These are phyloP conservation scores for Pelecanus crispus DNA, from an alignment of 2,113 vertebrate genomes.

Conservation along the genomic window DNA sequence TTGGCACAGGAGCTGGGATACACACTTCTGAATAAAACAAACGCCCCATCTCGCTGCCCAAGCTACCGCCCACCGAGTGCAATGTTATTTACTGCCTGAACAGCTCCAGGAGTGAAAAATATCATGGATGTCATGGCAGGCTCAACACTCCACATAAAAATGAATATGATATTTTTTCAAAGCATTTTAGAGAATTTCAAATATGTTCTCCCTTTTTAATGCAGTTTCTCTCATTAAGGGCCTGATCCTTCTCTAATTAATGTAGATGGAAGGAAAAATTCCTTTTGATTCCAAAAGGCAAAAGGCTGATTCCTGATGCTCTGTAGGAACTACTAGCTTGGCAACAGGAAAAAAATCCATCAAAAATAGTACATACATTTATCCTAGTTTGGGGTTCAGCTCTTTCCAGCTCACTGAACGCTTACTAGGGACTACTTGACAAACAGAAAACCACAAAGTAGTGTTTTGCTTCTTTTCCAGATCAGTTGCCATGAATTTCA, in stretches of 20 bases:
- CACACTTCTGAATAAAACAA: not conserved
- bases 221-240: not conserved
- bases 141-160: not conserved
- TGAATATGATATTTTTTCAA: not conserved
- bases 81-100: not conserved
- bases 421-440: conserved; percentile 36
- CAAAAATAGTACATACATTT: not conserved
- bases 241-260: conserved; percentile 23
- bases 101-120: not conserved
- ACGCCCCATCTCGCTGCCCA: not conserved
- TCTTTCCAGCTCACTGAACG: conserved; percentile 17
- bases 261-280: not conserved
- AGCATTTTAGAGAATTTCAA: not conserved
- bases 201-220: conserved; percentile 8
- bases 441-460: not conserved
- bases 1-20: not conserved
- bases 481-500: conserved; percentile 62
- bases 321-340: not conserved
- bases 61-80: not conserved
- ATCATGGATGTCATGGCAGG: not conserved
- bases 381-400: not conserved
- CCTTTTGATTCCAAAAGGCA: not conserved
- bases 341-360: not conserved
- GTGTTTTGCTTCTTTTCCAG: conserved; percentile 44
- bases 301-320: not conserved